phyloP scores from a whole-genome alignment of 2,113 vertebrate genomes.

The Embiotoca jacksoni region DNA sequence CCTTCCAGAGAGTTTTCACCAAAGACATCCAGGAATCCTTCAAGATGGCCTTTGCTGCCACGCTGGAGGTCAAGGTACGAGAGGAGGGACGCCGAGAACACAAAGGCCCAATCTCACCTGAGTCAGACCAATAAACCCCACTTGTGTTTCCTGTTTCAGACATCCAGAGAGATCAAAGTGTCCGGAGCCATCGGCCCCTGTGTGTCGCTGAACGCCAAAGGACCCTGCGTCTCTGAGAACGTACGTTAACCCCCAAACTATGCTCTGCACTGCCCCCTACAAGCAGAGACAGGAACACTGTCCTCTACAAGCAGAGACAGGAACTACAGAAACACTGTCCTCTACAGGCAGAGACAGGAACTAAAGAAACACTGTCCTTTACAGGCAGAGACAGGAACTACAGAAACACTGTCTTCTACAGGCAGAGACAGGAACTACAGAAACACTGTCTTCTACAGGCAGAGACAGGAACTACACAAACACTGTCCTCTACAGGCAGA shows the following conservation, averaged over 20 bases:
- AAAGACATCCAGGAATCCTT: slow-evolving; percentile 95
- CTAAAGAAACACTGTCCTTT: too few relatives aligned
- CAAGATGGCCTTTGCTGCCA: slow-evolving; percentile 97
- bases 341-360: too few relatives aligned
- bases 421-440: too few relatives aligned
- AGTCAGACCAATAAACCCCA: background rate
- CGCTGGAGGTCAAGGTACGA: slow-evolving; percentile 95
- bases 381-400: too few relatives aligned
- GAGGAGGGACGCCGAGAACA: background rate
- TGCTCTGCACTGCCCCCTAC: background rate
- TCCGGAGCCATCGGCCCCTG: slow-evolving; percentile 98
- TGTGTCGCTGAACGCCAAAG: slow-evolving; percentile 95
- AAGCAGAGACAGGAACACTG: background rate
- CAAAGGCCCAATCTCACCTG: background rate
- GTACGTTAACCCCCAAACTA: slow-evolving; percentile 79
- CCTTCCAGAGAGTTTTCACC: slow-evolving; percentile 96
- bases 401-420: too few relatives aligned
- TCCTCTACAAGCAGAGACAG: background rate
- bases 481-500: too few relatives aligned
- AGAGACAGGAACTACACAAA: too few relatives aligned
- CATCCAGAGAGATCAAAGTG: slow-evolving; percentile 97
- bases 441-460: too few relatives aligned
- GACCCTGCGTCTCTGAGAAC: slow-evolving; percentile 97
- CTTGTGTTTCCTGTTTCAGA: slow-evolving; percentile 80
- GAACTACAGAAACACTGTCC: background rate